A percentile compares a stretch with the other conserved stretches of the same genome.
Evolutionary conservation across 2,797 vertebrate genomes (phyloP).

Genomic region (Nasua narica): DNA sequence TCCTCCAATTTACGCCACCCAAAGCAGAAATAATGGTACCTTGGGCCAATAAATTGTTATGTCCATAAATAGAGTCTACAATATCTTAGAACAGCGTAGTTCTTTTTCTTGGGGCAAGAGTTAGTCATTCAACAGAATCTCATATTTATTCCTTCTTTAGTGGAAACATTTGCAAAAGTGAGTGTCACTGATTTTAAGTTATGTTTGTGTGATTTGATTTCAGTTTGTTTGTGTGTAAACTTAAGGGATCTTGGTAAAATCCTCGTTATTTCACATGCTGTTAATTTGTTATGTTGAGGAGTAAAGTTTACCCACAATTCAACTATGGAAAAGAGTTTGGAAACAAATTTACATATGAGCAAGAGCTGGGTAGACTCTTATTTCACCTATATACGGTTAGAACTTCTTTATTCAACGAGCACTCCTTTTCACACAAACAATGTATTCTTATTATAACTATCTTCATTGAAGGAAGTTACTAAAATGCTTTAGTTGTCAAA

Average conservation of each 20-base stretch:
- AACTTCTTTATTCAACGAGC: neutral
- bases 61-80: neutral
- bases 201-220: neutral
- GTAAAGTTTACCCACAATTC: constrained; percentile 35
- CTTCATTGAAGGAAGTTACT: constrained; percentile 8
- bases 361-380: neutral
- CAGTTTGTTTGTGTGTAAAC: neutral
- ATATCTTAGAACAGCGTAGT: constrained; percentile 13
- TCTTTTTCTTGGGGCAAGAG: constrained; percentile 36
- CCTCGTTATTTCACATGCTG: constrained; percentile 23
- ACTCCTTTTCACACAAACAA: neutral
- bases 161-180: constrained; percentile 51
- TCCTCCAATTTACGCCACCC: neutral
- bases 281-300: constrained; percentile 33
- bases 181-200: constrained; percentile 45
- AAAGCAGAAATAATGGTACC: constrained; percentile 43
- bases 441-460: neutral
- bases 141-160: constrained; percentile 40
- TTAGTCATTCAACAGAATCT: neutral
- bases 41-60: constrained; percentile 18
- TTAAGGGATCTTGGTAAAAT: constrained; percentile 28
- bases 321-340: neutral
- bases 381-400: neutral
- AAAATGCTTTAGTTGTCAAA: constrained; percentile 16
- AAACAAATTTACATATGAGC: constrained; percentile 34